Conservation (phyloP, 2,888 invertebrate species). For the Formica aserva region DNA sequence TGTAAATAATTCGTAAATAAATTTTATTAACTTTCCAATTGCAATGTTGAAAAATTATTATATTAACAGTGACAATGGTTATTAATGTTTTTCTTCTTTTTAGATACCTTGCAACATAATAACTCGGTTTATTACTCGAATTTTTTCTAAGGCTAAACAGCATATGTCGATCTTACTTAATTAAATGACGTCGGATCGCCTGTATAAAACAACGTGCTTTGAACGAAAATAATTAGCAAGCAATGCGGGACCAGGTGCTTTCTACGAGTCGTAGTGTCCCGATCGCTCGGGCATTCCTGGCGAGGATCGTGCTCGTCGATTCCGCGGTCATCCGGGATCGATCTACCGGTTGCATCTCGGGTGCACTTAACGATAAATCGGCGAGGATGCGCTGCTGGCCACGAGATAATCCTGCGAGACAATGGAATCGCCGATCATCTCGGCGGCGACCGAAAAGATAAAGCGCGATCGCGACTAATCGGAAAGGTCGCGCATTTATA, state of each 20-base stretch:
- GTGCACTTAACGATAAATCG: conserved; percentile 41
- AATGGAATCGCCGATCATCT: not conserved
- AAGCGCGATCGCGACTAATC: conserved; percentile 40
- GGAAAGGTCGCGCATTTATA: conserved; percentile 36
- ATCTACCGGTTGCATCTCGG: conserved; percentile 46
- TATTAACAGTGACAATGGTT: too few relatives aligned
- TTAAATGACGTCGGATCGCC: conserved; percentile 12
- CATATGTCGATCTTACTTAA: conserved; percentile 31
- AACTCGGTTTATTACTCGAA: not conserved
- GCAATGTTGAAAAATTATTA: too few relatives aligned
- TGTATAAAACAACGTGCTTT: conserved; percentile 16
- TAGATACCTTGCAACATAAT: not conserved
- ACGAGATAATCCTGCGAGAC: conserved; percentile 17
- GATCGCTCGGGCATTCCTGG: conserved; percentile 22
- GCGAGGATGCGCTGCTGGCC: conserved; percentile 17
- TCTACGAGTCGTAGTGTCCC: conserved; percentile 16
- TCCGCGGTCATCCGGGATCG: conserved; percentile 61
- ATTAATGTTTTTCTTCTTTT: not conserved
- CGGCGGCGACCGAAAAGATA: not conserved
- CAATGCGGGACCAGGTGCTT: conserved; percentile 47
- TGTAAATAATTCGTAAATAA: not conserved
- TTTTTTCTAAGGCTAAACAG: conserved; percentile 13
- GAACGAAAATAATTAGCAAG: conserved; percentile 41
- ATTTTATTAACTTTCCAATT: conserved; percentile 4
- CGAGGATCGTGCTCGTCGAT: conserved; percentile 65